Evolutionary conservation across 1,140 invertebrate species (phyloP), one percentile per base, ranked within the genome.

Genomic region (Drusus annulatus): DNA sequence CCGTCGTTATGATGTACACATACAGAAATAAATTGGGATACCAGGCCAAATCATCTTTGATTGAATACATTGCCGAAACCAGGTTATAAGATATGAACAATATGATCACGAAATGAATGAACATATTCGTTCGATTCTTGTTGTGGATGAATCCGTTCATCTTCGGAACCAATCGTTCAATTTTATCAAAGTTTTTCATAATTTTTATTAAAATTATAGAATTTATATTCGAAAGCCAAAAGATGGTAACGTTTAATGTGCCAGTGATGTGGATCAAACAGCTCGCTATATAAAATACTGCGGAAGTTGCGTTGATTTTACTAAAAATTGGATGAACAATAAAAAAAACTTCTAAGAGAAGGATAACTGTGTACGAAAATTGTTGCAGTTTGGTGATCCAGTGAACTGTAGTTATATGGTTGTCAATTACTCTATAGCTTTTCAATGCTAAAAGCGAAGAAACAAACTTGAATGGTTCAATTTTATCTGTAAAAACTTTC

Each of bases 101-200:
- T 17, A 56, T 56, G n/a, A 56, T 45, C 10, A 7, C 36, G 8
- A 45, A 45, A 13, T 45, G 36, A 45, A 56, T 17, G n/a, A 21
- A 17, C 5, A 56, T 56, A 56, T 56, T 56, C 54, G 19, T 17
- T 7, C n/a, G 7, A 56, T 56, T 56, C 4, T 56, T 19, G 19
- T 16, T 28, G 15, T 63, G 60, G 28, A 63, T 1, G 23, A 63
- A 63, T 1, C 15, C 15, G 15, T 63, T 63, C 23, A 21, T 16
- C 15, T 63, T 63, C 6, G 62, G 62, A 28, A 65, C n/a, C 62
- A 65, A 31, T 0, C 23, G 23, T 65, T 65, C 62, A 28, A 65
- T 65, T 16, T 28, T 13, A 7, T 31, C 21, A 31, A 65, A 28
- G 15, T 65, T 65, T 4, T 31, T 65, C 21, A 65, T 3, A 4